Evolutionary conservation across 1,140 invertebrate species (phyloP).

Genomic region (Nasonia vitripennis): DNA sequence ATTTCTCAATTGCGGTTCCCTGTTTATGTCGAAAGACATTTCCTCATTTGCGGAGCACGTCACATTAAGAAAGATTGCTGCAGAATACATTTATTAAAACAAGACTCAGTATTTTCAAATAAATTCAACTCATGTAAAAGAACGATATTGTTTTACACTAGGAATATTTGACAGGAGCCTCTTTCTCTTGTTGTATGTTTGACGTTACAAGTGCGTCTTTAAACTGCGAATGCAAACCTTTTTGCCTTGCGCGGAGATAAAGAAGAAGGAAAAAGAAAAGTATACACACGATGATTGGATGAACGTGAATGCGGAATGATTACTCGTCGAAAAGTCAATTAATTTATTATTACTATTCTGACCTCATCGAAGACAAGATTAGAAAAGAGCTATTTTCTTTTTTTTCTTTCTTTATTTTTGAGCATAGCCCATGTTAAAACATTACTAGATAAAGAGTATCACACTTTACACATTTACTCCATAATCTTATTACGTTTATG

Average conservation of each 20-base stretch:
- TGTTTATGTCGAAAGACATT: not conserved
- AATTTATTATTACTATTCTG: not conserved
- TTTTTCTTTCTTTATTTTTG: not conserved
- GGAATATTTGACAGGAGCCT: not conserved
- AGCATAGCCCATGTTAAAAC: not conserved
- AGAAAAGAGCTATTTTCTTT: not conserved
- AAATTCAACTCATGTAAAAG: too few relatives aligned
- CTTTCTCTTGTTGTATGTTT: too few relatives aligned
- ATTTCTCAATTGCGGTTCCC: not conserved
- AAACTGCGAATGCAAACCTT: not conserved
- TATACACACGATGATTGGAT: not conserved
- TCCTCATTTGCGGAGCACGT: too few relatives aligned
- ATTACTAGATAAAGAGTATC: slow-evolving; percentile 61
- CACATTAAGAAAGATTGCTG: not conserved
- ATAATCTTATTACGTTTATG: slow-evolving; percentile 57
- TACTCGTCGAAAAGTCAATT: not conserved
- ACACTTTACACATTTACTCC: slow-evolving; percentile 69
- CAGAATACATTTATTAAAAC: not conserved
- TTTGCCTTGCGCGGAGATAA: not conserved
- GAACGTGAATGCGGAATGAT: not conserved
- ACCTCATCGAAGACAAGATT: not conserved
- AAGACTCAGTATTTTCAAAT: too few relatives aligned
- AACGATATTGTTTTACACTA: too few relatives aligned
- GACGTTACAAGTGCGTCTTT: not conserved
- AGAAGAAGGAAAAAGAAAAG: not conserved